phyloP scores from a whole-genome alignment of 2,888 invertebrate genomes.

The Drosophila acutilabella region DNA sequence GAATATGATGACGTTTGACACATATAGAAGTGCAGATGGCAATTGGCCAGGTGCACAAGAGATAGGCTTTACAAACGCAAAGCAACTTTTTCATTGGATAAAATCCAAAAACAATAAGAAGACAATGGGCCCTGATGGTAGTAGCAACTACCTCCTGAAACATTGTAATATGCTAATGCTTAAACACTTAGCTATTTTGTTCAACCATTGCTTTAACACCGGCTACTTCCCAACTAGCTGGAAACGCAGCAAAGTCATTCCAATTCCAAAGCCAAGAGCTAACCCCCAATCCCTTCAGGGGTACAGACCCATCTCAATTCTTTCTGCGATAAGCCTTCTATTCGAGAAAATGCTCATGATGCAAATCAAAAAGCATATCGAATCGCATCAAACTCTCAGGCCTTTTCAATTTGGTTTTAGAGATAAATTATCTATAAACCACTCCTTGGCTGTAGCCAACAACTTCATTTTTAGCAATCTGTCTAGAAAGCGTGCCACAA shows the following conservation, averaged over 20 bases:
- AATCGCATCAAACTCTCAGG: not conserved
- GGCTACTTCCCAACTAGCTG: not conserved
- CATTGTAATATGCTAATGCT: not conserved
- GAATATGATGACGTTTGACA: not conserved
- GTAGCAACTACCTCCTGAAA: constrained; percentile 6
- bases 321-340: constrained; percentile 11
- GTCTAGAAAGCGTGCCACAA: constrained; percentile 6
- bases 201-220: not conserved
- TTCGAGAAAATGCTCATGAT: constrained; percentile 3
- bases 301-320: constrained; percentile 14
- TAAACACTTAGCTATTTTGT: not conserved
- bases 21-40: constrained; percentile 2
- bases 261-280: constrained; percentile 11
- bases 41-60: constrained; percentile 4
- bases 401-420: constrained; percentile 12
- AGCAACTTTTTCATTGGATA: not conserved
- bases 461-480: constrained; percentile 9
- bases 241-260: not conserved
- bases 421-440: not conserved
- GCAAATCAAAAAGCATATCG: constrained; percentile 14
- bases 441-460: constrained; percentile 7
- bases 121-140: constrained; percentile 1
- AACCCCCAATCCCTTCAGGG: not conserved
- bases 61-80: not conserved
- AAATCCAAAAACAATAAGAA: constrained; percentile 5